A percentile compares a stretch with the other conserved stretches of the same genome.
Evolutionary conservation across 1,140 invertebrate genomes (phyloP).

Genomic region (Microplitis demolitor): DNA sequence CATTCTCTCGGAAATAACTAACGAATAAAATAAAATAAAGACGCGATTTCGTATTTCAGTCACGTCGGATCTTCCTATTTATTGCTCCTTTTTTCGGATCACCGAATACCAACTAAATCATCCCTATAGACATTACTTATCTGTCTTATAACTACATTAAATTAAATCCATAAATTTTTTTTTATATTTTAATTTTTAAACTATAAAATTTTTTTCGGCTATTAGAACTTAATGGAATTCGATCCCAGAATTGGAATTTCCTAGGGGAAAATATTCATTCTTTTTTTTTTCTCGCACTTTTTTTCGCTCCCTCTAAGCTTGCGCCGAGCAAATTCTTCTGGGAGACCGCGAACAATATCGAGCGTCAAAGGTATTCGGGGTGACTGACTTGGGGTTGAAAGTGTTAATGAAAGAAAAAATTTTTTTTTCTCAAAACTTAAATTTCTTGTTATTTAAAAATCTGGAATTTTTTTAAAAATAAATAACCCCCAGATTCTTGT

Average conservation of each 20-base stretch:
- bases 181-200: no score
- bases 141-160: no score
- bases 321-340: slow-evolving; percentile 33
- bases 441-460: neutral
- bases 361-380: slow-evolving; percentile 32
- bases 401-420: slow-evolving; percentile 35
- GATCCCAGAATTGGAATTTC: neutral
- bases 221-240: no score
- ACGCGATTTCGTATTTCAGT: neutral
- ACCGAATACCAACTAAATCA: neutral
- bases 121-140: neutral
- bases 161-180: no score
- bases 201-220: no score
- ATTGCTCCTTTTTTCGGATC: slow-evolving; percentile 6
- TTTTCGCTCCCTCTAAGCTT: neutral
- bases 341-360: slow-evolving; percentile 25
- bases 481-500: neutral
- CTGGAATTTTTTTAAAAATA: neutral
- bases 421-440: no score
- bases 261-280: neutral
- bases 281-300: neutral
- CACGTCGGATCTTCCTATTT: neutral
- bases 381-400: slow-evolving; percentile 21
- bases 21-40: no score
- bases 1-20: neutral